Percentiles rank a stretch among this genome's conserved stretches.
phyloP scores from a whole-genome alignment of 2,797 vertebrate species.

The Lepidocolaptes lacrymiger region DNA sequence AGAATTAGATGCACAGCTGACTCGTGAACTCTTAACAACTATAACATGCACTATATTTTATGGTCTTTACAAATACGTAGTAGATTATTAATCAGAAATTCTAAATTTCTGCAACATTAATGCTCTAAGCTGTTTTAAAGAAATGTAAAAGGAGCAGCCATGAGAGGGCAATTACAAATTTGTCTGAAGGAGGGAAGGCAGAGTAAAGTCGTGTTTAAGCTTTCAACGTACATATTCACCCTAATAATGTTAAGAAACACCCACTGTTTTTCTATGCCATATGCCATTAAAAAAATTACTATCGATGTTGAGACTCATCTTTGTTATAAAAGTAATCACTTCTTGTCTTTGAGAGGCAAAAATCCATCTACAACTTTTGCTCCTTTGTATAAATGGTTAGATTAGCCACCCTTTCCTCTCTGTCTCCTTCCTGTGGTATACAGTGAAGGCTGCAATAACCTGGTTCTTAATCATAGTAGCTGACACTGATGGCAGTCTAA shows the following conservation, averaged over 20 bases:
- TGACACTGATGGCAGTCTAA: not conserved
- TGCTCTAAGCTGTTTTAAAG: not conserved
- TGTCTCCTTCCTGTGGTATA: not conserved
- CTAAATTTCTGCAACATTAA: not conserved
- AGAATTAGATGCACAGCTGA: conserved; percentile 11
- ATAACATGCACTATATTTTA: not conserved
- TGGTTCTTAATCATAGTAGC: not conserved
- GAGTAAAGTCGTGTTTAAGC: not conserved
- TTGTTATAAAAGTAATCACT: not conserved
- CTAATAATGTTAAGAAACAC: not conserved
- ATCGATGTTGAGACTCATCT: not conserved
- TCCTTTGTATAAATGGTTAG: not conserved
- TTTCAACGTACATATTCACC: not conserved
- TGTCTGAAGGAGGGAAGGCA: not conserved
- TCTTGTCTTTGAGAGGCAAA: not conserved
- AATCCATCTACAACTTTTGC: not conserved
- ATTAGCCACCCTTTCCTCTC: not conserved
- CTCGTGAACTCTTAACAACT: not conserved
- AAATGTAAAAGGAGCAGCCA: not conserved
- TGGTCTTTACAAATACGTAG: not conserved
- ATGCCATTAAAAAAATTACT: not conserved
- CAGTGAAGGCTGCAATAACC: not conserved
- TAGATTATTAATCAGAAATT: conserved; percentile 19
- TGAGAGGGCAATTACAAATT: not conserved
- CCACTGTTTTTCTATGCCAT: not conserved